A percentile compares a stretch with the other conserved stretches of the same genome.
phyloP scores from a whole-genome alignment of 2,888 invertebrate genomes.

The Eurois occulta region DNA sequence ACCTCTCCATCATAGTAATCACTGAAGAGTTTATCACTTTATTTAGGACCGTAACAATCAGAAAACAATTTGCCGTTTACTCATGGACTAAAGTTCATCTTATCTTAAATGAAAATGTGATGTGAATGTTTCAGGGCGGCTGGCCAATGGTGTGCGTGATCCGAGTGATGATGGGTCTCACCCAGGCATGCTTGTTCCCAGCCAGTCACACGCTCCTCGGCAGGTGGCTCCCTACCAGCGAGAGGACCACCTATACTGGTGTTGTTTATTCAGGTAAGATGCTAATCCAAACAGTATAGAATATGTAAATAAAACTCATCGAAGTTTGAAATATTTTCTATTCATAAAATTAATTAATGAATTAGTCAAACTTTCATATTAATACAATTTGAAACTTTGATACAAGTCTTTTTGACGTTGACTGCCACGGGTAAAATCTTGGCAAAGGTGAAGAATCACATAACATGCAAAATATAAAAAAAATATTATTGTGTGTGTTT shows the following conservation, averaged over 20 bases:
- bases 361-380: neutral
- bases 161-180: conserved; percentile 92
- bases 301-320: neutral
- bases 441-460: neutral
- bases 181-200: conserved; percentile 92
- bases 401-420: neutral
- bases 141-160: conserved; percentile 91
- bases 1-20: neutral
- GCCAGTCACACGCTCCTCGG: conserved; percentile 92
- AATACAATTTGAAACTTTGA: neutral
- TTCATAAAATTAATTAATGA: neutral
- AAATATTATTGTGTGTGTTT: no score
- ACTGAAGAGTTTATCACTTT: neutral
- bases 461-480: neutral
- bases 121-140: conserved; percentile 78
- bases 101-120: neutral
- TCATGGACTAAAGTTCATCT: neutral
- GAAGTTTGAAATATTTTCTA: neutral
- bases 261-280: conserved; percentile 89
- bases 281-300: neutral
- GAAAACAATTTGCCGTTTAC: neutral
- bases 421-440: neutral
- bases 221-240: conserved; percentile 92
- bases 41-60: neutral
- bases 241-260: conserved; percentile 88